Base-by-base conservation (phyloP, 1,140 invertebrate genomes). In the Drosophila orena region DNA sequence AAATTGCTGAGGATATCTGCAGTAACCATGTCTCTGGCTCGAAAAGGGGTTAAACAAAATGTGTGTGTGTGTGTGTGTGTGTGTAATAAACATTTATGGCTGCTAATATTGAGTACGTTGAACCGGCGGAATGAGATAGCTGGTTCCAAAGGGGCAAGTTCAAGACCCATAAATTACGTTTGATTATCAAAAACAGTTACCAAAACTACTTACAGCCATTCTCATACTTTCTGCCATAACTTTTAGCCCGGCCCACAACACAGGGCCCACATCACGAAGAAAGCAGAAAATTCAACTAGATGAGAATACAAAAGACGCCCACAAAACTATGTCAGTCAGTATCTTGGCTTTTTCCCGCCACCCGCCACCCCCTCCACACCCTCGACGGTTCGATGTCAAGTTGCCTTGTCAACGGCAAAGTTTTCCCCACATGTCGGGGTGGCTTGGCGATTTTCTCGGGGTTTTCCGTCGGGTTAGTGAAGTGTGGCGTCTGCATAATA, bases 171-270 rank as follows among this genome's bases (percentile, higher is more conserved):
- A 79, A 84, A 84, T 84, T 72, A 79, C 76, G 68, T 84, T 79
- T 75, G 77, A 84, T 84, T 84, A 84, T 84, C 80, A 84, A 84
- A 84, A 79, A 72, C 80, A 79, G 80, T 79, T 84, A 79, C 71
- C 66, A 60, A 79, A 84, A 79, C 80, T 84, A 84, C 79, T 81
- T 78, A 83, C 64, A 83, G 65, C 66, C 50, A 49, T 70, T 70
- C 66, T 70, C 66, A 56, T 70, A 70, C 65, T 47, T 54, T 35
- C 46, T 53, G 60, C 24, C 44, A 49, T 62, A 30, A 61, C 59
- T 54, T 56, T 79, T 49, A 66, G 64, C 27, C 64, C 35, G 24
- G 44, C 30, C 50, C 61, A 42, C 70, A 79, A 64, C 59, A 58
- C 59, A 58, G 47, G 24, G 52, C 6, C 17, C 17, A 17, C 17